Conservation (phyloP, 2,113 vertebrate genomes). For the Neolamprologus hecqui region DNA sequence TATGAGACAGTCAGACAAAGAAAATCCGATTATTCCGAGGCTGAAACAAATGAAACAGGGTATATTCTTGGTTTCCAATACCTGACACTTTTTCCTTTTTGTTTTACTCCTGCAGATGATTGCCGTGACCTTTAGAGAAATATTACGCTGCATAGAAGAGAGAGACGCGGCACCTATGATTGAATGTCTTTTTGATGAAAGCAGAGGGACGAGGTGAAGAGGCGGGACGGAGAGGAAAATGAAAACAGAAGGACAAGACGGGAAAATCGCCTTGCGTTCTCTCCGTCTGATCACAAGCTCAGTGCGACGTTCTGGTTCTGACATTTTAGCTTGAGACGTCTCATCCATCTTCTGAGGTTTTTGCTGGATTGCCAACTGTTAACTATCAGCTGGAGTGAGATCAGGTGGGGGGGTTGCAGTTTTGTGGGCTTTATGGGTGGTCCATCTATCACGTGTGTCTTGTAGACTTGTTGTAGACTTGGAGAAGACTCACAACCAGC, state of each 20-base stretch:
- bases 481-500: background rate
- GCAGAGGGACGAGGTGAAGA: background rate
- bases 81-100: background rate
- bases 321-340: background rate
- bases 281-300: background rate
- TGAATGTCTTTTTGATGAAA: background rate
- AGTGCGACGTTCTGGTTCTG: background rate
- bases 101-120: background rate
- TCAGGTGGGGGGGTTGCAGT: background rate
- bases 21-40: background rate
- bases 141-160: background rate
- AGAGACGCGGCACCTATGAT: background rate
- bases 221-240: background rate
- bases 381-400: background rate
- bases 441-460: fast-evolving
- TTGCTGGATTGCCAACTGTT: background rate
- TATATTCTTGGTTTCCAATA: background rate
- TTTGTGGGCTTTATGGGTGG: background rate
- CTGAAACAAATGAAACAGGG: background rate
- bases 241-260: background rate
- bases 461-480: background rate
- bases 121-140: constrained; percentile 10
- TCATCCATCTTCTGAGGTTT: background rate
- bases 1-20: background rate
- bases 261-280: background rate